Evolutionary conservation across 2,888 invertebrate genomes (phyloP), one percentile per base, ranked within the genome.

Genomic region (Aricia artaxerxes): DNA sequence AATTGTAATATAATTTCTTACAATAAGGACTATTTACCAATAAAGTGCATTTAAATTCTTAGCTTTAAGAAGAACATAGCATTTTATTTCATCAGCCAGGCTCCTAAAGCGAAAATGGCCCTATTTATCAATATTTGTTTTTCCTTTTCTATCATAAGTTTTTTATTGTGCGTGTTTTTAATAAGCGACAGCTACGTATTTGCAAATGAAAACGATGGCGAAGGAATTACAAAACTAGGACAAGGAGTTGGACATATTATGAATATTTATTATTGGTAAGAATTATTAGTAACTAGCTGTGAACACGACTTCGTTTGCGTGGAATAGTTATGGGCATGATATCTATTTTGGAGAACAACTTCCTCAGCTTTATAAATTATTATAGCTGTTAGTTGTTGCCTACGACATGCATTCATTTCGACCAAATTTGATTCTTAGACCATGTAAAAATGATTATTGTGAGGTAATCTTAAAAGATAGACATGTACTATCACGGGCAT

Each of bases 221-320:
- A 97, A 95, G 90, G 93, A 83, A 89, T 93, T 84, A 87, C 91
- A 79, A 94, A 94, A 90, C 93, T 94, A 83, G 94, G 94, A 73
- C 93, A 93, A 88, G 94, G 94, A 81, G 96, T 96, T 80, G 94
- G 94, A 82, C 95, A 96, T 82, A 97, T 97, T 78, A 95, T 98
- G 92, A 97, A 97, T 92, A 97, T 98, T 90, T 95, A 97, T 85
- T 98, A 98, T 89, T 98, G 98, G 98, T 98, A 94, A 94, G 96
- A 86, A 81, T n/a, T 44, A 35, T 0, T 69, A 9, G 13, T 35
- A 53, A 24, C 24, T 24, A 24, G 24, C 24, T 24, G 24, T 24
- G 24, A 24, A 0, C 24, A 0, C 24, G 24, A 24, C 24, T 24
- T 24, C 24, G 24, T 24, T 24, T 24, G 24, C 24, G 24, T 24